Evolutionary conservation across 2,888 invertebrate genomes (phyloP), one percentile per base, ranked within the genome.

Genomic region (Toxonevra muliebris): DNA sequence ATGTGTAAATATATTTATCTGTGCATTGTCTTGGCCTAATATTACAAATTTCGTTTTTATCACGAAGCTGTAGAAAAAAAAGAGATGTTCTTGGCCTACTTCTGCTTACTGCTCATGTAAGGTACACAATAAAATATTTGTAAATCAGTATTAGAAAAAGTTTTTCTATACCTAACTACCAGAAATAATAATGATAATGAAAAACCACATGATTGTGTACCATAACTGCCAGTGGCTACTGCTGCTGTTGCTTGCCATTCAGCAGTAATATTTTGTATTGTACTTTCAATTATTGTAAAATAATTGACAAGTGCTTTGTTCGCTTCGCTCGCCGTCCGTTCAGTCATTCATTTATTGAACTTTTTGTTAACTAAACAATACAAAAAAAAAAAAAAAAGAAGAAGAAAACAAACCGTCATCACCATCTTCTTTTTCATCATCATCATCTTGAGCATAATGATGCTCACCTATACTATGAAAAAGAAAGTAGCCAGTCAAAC

Each of bases 31-130:
- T 61, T 62, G n/a, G 12, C 45, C 19, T 43, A 55, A 45, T 55
- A 20, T 55, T 40, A 48, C 17, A 8, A 63, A 48, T 64, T 64
- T 30, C 57, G 13, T 55, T 64, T 55, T 55, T 64, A 64, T 64
- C 64, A 57, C 8, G 15, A 13, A 50, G n/a, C 53, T 40, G 9
- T 61, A 42, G 10, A 48, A n/a, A 48, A 48, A 15, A 12, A 15
- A 54, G 17, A 54, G n/a, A 15, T 54, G n/a, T 12, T 54, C 54
- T 54, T 54, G 54, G 54, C 54, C 54, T 54, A 54, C 54, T 54
- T 54, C 17, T 54, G 12, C 20, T 15, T 54, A 54, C 54, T 15
- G 20, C 54, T 15, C 30, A 30, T 30, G 30, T 30, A 30, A 30
- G 50, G 15, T 48, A 48, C 13, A 48, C 13, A 7, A 48, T 48